Base-by-base conservation (phyloP, 2,888 invertebrate species). In the Luperina nickerlii region DNA sequence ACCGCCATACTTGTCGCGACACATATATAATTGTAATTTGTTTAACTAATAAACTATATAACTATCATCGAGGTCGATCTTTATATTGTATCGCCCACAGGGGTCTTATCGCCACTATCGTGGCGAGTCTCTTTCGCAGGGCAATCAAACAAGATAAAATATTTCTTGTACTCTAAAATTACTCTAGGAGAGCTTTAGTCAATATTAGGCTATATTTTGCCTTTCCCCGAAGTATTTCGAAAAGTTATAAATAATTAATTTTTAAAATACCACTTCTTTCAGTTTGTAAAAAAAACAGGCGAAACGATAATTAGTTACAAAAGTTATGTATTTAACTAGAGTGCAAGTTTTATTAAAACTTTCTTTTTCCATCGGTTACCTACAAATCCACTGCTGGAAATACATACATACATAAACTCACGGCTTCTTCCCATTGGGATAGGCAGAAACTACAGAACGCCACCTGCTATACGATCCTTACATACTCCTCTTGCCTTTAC, bases 181-280 rank as follows among this genome's bases (percentile, higher is more conserved):
- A 63, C 7, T 74, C 45, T n/a, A 15, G 6, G 11, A 66, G 24
- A 38, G 11, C n/a, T 65, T 42, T 69, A 32, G 62, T 72, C 18
- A 48, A 63, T 38, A 32, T 42, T 45, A 27, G 13, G 24, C 48
- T 57, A 32, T 13, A 38, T 60, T 69, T 54, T 18, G 11, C 42
- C 15, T 73, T 74, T 51, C 15, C 2, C 32, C 24, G 8, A 45
- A 9, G 13, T 69, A 72, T 74, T 81, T 76, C 13, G 13, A 20
- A 51, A 32, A 77, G n/a, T 18, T 74, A 54, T 79, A 79, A 81
- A 78, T 79, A 73, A 77, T 70, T 73, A 3, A 81, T 69, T 45
- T 32, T 15, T 65, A 32, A 69, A 82, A 45, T 60, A 8, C 24
- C 20, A 69, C 24, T 60, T 20, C 1, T 18, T 24, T 63, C 24